Evolutionary conservation across 2,888 invertebrate species (phyloP).

Genomic region (Mystacides longicornis): DNA sequence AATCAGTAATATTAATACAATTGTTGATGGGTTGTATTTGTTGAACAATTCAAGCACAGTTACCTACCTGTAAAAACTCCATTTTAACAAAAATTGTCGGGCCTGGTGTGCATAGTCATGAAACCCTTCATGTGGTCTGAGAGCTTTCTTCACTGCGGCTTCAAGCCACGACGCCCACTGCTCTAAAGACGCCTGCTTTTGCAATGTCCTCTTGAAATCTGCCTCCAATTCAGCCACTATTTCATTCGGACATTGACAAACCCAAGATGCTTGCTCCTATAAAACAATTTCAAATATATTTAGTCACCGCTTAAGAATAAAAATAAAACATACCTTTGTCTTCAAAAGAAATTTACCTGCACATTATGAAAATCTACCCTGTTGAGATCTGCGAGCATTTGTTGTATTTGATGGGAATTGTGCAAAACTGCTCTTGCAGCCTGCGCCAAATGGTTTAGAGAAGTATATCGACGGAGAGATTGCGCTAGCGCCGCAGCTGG

Average conservation of each 20-base stretch:
- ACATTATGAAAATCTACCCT: constrained; percentile 98
- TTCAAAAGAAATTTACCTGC: constrained; percentile 60
- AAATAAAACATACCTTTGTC: too few relatives aligned
- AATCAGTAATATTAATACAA: neutral
- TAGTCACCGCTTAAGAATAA: too few relatives aligned
- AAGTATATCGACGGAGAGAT: constrained; percentile 91
- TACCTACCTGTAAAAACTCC: constrained; percentile 90
- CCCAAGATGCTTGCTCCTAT: constrained; percentile 74
- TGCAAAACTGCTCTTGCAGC: constrained; percentile 93
- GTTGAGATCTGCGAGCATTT: constrained; percentile 95
- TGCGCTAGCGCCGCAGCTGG: constrained; percentile 90
- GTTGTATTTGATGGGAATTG: constrained; percentile 88
- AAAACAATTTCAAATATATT: too few relatives aligned
- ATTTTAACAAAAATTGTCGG: constrained; percentile 90
- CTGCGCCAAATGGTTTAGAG: constrained; percentile 92
- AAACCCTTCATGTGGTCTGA: constrained; percentile 81
- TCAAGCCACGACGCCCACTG: constrained; percentile 99
- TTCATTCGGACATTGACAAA: constrained; percentile 88
- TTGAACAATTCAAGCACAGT: neutral
- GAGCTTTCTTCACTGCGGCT: constrained; percentile 80
- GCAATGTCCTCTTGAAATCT: constrained; percentile 87
- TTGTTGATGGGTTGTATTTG: too few relatives aligned
- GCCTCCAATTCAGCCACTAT: constrained; percentile 78
- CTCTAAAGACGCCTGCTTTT: constrained; percentile 88
- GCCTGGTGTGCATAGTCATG: constrained; percentile 78